phyloP scores from a whole-genome alignment of 2,888 invertebrate genomes.

The Limulus polyphemus region DNA sequence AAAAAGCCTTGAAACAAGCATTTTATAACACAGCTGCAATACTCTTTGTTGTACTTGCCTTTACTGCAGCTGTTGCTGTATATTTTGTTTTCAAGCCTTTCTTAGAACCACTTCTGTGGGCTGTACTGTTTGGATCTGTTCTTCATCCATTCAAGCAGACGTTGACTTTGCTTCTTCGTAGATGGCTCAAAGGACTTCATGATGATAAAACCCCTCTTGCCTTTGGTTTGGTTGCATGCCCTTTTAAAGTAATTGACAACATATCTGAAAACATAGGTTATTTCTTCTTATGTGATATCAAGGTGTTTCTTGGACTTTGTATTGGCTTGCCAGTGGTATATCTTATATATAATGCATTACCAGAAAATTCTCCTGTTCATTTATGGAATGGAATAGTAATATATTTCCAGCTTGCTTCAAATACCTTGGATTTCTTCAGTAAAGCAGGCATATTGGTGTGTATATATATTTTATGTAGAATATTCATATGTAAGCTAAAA shows the following conservation, averaged over 20 bases:
- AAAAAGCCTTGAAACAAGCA: constrained; percentile 79
- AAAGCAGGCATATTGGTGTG: constrained; percentile 15
- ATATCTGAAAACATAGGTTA: constrained; percentile 60
- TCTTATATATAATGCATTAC: constrained; percentile 58
- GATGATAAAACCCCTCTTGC: constrained; percentile 39
- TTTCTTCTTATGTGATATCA: constrained; percentile 54
- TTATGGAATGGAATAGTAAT: constrained; percentile 44
- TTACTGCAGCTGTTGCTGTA: constrained; percentile 39
- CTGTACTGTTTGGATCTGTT: constrained; percentile 87
- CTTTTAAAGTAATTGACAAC: constrained; percentile 60
- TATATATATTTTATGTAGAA: neutral
- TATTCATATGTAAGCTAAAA: too few species aligned
- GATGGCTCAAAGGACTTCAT: constrained; percentile 50
- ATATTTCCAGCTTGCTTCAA: constrained; percentile 10
- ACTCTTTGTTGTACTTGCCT: constrained; percentile 51
- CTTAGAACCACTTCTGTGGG: constrained; percentile 88
- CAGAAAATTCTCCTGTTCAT: constrained; percentile 46
- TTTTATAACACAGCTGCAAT: constrained; percentile 77
- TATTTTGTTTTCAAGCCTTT: constrained; percentile 62
- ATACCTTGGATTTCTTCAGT: constrained; percentile 16
- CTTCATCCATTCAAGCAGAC: constrained; percentile 86
- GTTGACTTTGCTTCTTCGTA: constrained; percentile 57
- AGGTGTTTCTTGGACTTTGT: constrained; percentile 43
- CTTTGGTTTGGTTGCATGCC: constrained; percentile 41
- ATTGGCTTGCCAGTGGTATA: constrained; percentile 43